phyloP scores from a whole-genome alignment of 2,888 invertebrate species.

The Phortica magna region DNA sequence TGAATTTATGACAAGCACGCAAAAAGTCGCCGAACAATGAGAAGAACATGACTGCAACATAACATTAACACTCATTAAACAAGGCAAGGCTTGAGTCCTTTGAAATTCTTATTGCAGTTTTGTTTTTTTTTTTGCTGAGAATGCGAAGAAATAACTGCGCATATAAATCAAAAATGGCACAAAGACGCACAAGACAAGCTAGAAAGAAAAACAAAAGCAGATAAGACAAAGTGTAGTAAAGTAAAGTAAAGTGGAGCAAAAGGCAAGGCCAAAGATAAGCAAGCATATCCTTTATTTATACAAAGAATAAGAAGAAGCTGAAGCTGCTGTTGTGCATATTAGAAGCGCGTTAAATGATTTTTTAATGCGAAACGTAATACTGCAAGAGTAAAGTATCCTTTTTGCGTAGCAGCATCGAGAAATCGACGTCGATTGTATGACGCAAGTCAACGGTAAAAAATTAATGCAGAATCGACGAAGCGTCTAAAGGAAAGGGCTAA shows the following conservation, averaged over 20 bases:
- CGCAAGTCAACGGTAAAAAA: slow-evolving; percentile 59
- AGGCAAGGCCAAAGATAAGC: background rate
- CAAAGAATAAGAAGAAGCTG: background rate
- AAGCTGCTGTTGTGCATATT: slow-evolving; percentile 12
- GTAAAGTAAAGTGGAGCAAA: background rate
- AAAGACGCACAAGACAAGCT: background rate
- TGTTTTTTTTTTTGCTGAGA: background rate
- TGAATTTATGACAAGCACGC: slow-evolving; percentile 61
- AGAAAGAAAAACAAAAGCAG: background rate
- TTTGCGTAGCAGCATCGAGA: background rate
- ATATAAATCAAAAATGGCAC: slow-evolving; percentile 13
- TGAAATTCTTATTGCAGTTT: background rate
- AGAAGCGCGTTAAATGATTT: slow-evolving; percentile 63
- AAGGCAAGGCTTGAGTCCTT: slow-evolving; percentile 15
- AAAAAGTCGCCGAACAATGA: slow-evolving; percentile 50
- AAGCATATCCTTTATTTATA: background rate
- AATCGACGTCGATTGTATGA: slow-evolving; percentile 50
- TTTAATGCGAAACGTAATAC: slow-evolving; percentile 65
- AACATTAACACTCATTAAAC: slow-evolving; percentile 66
- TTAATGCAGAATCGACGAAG: background rate
- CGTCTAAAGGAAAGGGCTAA: background rate
- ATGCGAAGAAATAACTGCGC: slow-evolving; percentile 2
- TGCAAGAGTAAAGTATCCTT: slow-evolving; percentile 4
- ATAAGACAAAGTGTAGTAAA: background rate
- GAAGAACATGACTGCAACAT: slow-evolving; percentile 44